Evolutionary conservation across 2,888 invertebrate species (phyloP).

Genomic region (Iselma pallidipennis): DNA sequence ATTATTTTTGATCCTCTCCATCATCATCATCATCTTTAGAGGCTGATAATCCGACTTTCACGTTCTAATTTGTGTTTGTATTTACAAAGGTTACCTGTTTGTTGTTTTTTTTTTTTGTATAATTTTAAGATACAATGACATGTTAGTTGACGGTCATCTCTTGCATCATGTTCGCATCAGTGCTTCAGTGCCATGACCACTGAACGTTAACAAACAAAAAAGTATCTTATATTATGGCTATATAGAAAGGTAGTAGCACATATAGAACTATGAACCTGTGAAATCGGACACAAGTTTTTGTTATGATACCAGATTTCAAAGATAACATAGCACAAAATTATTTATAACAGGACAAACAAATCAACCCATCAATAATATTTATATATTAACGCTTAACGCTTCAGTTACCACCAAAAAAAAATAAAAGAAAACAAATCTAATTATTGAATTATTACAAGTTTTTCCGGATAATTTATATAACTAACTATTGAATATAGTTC

Average conservation of each 20-base stretch:
- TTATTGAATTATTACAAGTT: neutral
- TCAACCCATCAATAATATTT: neutral
- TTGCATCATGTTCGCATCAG: constrained; percentile 23
- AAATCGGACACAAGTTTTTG: constrained; percentile 21
- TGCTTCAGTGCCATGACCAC: constrained; percentile 18
- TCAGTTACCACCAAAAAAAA: neutral
- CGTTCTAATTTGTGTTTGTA: constrained; percentile 1
- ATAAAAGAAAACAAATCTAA: neutral
- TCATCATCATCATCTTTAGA: neutral
- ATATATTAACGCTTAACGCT: neutral
- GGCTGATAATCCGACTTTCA: constrained; percentile 10
- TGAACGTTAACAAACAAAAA: constrained; percentile 9
- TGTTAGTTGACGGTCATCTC: constrained; percentile 19
- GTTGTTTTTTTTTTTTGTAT: neutral
- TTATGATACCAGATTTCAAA: neutral
- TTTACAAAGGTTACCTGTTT: neutral
- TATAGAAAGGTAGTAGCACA: neutral
- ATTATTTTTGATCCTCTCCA: neutral
- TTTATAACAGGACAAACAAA: neutral
- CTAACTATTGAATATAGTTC: constrained; percentile 4
- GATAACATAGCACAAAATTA: no score
- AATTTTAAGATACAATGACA: constrained; percentile 9
- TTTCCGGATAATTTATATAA: constrained; percentile 4
- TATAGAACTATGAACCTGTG: constrained; percentile 20
- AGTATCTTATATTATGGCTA: neutral